These are phyloP conservation scores for Ferrisia virgata DNA, from an alignment of 2,888 invertebrate genomes.

Conservation along the genomic window DNA sequence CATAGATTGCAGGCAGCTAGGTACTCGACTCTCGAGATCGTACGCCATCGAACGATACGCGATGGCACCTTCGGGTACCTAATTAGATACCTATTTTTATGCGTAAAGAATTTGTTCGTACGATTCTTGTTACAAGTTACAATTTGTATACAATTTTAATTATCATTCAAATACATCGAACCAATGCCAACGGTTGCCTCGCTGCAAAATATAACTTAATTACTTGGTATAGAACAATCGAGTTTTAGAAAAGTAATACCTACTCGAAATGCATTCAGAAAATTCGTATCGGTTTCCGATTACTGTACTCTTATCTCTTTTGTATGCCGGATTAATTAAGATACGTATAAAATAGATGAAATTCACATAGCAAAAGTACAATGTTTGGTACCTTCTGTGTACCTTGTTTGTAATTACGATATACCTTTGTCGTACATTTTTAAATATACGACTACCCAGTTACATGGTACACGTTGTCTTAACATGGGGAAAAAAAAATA, in stretches of 20 bases:
- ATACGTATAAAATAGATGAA: neutral
- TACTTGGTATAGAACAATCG: neutral
- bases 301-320: neutral
- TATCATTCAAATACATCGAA: neutral
- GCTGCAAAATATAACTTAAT: no score
- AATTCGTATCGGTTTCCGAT: neutral
- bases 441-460: neutral
- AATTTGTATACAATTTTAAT: neutral
- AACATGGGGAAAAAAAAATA: neutral
- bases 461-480: neutral
- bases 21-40: neutral
- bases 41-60: neutral
- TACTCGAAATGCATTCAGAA: neutral
- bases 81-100: neutral
- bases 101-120: neutral
- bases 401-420: neutral
- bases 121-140: no score
- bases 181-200: no score
- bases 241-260: neutral
- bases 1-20: no score
- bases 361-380: neutral
- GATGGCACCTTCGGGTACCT: neutral
- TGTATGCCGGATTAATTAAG: neutral
- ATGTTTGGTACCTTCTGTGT: neutral
- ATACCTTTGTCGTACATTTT: neutral